phyloP scores from a whole-genome alignment of 2,113 vertebrate species.

The Pica pica region DNA sequence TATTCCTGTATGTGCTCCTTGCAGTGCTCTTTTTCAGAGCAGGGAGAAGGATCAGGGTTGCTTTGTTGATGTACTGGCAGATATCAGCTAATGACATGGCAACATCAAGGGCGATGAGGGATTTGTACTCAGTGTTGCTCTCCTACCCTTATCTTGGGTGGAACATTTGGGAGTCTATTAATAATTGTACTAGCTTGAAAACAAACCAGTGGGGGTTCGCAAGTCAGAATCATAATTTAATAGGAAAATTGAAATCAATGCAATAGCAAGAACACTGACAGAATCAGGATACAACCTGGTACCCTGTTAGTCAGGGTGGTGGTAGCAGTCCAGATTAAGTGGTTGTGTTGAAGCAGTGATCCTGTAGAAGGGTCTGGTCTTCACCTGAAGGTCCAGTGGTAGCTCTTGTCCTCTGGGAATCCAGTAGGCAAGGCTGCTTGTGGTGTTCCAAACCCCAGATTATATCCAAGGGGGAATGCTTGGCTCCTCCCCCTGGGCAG shows the following conservation, averaged over 20 bases:
- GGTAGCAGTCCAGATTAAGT: neutral
- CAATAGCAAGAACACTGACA: neutral
- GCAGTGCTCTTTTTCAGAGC: neutral
- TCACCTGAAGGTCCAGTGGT: neutral
- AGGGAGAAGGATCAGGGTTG: neutral
- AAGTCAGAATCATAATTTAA: neutral
- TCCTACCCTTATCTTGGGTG: neutral
- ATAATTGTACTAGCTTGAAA: neutral
- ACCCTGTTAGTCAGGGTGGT: neutral
- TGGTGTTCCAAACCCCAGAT: neutral
- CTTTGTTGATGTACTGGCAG: neutral
- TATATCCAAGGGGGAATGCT: neutral
- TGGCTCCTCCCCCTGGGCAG: neutral
- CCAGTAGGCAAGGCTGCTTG: neutral
- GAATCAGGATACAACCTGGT: neutral
- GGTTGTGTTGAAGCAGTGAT: neutral
- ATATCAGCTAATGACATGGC: neutral
- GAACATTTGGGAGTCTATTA: neutral
- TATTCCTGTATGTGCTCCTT: neutral
- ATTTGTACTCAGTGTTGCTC: neutral
- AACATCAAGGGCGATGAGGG: neutral
- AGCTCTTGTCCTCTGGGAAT: neutral
- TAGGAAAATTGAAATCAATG: neutral
- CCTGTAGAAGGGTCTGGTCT: neutral
- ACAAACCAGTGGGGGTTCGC: neutral